Conservation (phyloP, 2,888 invertebrate species). For the Allacma fusca region DNA sequence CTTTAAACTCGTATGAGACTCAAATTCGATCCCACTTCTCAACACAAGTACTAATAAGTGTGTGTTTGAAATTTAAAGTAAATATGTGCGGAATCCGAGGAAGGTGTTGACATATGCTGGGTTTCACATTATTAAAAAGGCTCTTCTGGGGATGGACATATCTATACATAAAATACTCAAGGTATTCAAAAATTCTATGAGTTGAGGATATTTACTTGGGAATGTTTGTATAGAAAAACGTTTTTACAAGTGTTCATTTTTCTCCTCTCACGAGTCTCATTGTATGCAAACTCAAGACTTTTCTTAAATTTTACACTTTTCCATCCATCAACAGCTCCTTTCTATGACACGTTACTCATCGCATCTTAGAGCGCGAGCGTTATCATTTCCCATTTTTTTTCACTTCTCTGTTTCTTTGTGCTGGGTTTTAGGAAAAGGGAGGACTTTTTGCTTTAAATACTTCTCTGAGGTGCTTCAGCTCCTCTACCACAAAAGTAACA, state of each 20-base stretch:
- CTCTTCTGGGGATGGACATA: no score
- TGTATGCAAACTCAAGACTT: conserved; percentile 3
- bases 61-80: no score
- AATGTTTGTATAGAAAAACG: background rate
- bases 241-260: background rate
- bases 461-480: no score
- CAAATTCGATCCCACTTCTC: no score
- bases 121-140: no score
- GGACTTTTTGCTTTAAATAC: no score
- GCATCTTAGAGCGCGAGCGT: background rate
- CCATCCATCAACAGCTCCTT: background rate
- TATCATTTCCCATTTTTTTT: background rate
- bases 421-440: background rate
- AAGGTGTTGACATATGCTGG: no score
- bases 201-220: background rate
- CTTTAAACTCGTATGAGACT: no score
- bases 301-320: conserved; percentile 4
- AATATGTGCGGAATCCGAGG: no score
- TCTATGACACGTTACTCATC: background rate
- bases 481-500: no score
- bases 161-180: no score
- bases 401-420: background rate
- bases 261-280: background rate
- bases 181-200: background rate
- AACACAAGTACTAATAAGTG: no score